Conservation (phyloP, 2,113 vertebrate species). For the Junco hyemalis region DNA sequence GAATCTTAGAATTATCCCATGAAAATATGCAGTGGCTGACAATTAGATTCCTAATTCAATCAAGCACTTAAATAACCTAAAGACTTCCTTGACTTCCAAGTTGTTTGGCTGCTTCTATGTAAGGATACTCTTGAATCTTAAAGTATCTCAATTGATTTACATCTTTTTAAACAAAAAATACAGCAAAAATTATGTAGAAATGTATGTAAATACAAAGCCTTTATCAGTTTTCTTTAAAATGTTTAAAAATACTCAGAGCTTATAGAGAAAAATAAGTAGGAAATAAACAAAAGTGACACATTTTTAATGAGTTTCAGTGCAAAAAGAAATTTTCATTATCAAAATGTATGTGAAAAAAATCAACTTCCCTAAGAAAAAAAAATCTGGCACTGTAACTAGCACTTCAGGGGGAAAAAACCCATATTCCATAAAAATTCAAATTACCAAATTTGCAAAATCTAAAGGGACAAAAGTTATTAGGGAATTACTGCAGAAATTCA, state of each 20-base stretch:
- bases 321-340: not conserved
- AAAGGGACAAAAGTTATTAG: not conserved
- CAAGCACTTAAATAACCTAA: not conserved
- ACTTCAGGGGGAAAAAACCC: not conserved
- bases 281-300: not conserved
- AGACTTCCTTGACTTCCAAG: not conserved
- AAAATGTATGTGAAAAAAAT: not conserved
- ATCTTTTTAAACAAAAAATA: not conserved
- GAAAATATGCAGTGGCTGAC: not conserved
- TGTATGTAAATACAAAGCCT: not conserved
- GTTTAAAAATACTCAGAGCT: not conserved
- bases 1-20: not conserved
- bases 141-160: not conserved
- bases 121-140: not conserved
- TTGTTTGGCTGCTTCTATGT: not conserved
- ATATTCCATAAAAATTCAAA: not conserved
- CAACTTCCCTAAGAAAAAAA: not conserved
- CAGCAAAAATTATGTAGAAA: not conserved
- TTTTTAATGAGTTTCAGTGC: not conserved
- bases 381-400: not conserved
- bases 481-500: not conserved
- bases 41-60: not conserved
- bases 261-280: not conserved
- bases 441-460: not conserved
- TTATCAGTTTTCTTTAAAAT: not conserved